Conservation (phyloP, 1,140 invertebrate genomes). For the Aphelenchoides besseyi region DNA sequence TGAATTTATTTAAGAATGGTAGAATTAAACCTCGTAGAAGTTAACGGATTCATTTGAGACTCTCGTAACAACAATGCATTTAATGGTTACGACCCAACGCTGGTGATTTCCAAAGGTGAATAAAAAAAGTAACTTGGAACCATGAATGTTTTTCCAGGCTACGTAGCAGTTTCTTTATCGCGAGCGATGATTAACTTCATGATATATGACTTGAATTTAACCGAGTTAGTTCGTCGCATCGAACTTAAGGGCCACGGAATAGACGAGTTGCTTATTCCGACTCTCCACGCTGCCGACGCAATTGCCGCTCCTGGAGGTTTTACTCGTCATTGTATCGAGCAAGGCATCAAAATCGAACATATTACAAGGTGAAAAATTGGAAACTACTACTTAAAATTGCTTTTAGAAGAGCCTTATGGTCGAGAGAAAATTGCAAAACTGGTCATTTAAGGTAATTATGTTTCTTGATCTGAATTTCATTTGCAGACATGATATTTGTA, state of each 20-base stretch:
- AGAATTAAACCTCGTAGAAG: not conserved
- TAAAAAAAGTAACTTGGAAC: not conserved
- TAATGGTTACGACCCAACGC: not conserved
- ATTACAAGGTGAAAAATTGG: constrained; percentile 29
- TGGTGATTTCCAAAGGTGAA: constrained; percentile 26
- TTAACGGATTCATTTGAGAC: not conserved
- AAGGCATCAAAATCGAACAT: not conserved
- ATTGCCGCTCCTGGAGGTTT: constrained; percentile 36
- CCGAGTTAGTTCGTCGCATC: constrained; percentile 23
- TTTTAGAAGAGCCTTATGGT: constrained; percentile 5
- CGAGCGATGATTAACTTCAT: constrained; percentile 30
- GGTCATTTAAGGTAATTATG: constrained; percentile 22
- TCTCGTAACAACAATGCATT: not conserved
- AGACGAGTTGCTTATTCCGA: constrained; percentile 34
- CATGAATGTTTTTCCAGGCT: not conserved
- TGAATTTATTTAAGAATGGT: not conserved
- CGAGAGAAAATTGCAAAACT: not conserved
- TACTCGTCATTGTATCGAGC: constrained; percentile 32
- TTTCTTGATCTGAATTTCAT: constrained; percentile 12
- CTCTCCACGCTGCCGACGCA: constrained; percentile 30
- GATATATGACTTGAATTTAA: constrained; percentile 30
- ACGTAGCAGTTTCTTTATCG: constrained; percentile 19
- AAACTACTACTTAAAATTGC: not conserved
- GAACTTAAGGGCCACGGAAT: constrained; percentile 26
- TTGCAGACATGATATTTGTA: constrained; percentile 38